Base-by-base conservation (phyloP, 37 sponge, comb jelly and placozoan genomes). In the Halichondria panicea region DNA sequence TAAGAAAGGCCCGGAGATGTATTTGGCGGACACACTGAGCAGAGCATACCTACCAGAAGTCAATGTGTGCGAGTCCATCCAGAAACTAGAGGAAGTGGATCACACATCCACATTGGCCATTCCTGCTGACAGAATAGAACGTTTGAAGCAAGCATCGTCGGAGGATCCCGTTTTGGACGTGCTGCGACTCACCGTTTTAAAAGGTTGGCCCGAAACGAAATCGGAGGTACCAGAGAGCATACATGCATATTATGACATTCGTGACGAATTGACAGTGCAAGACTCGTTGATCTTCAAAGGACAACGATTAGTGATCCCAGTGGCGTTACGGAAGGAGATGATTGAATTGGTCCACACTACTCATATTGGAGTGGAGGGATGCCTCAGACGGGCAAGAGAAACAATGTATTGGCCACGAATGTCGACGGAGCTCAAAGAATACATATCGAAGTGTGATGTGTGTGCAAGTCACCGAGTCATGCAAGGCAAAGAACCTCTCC, bases 221-320 rank as follows among this genome's bases (percentile, higher is more conserved):
- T 62, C 57, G 3, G 57, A 69, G 13, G 40, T 70, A 12, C 67
- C 78, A 9, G 56, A 63, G 24, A 22, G 25, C 30, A 11, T 78
- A 2, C 66, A 25, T 4, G 48, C 72, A 13, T 72, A 78, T 34
- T 78, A 30, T 63, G 79, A 85, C 36, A 7, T 63, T 22, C 85
- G 48, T 15, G 83, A 82, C 56, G 75, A 82, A 15, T 67, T 82
- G 2, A 57, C 59, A 15, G 55, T 76, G 1, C 70, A 83, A 43
- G 76, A 75, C 59, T 30, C 44, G 30, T 55, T 84, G 1, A 42
- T 84, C 0, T 84, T 84, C 70, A 84, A 84, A 33, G 77, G 84
- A 1, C 40, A 4, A 2, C 55, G 22, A 4, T 24, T 84, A 0
- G 63, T 84, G 8, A 70, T 84, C 19, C 77, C 77, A 31, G 43